Percentiles rank a stretch among this genome's conserved stretches.
Evolutionary conservation across 1,140 invertebrate species (phyloP).

Genomic region (Bombus superbus): DNA sequence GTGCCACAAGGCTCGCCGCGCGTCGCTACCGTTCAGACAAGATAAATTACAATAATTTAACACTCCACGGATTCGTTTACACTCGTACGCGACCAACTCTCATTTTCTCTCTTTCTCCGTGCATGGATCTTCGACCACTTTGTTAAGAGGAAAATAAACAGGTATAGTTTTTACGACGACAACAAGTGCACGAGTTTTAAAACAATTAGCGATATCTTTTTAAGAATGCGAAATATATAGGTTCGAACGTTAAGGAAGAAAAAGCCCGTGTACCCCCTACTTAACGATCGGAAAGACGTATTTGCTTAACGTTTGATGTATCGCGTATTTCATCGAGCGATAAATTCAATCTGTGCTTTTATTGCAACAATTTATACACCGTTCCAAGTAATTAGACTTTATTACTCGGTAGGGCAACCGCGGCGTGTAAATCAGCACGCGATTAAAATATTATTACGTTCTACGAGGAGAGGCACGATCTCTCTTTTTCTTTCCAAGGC

Average conservation of each 20-base stretch:
- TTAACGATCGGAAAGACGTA: not conserved
- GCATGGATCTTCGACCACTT: not conserved
- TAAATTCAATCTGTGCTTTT: conserved; percentile 15
- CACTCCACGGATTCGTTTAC: conserved; percentile 43
- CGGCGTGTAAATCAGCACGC: conserved; percentile 18
- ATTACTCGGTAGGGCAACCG: not conserved
- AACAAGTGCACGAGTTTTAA: not conserved
- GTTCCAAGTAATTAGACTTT: conserved; percentile 28
- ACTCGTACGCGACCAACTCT: conserved; percentile 7
- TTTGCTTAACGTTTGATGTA: conserved; percentile 4
- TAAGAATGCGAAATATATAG: not conserved
- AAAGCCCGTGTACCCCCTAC: not conserved
- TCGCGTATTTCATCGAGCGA: not conserved
- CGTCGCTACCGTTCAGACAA: conserved; percentile 38
- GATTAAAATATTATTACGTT: conserved; percentile 29
- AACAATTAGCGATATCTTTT: not conserved
- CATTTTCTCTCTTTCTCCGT: not conserved
- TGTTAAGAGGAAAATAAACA: not conserved
- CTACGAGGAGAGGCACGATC: not conserved
- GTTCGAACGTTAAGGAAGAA: not conserved
- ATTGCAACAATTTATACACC: conserved; percentile 26
- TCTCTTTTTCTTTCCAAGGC: not conserved
- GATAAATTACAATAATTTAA: conserved; percentile 55
- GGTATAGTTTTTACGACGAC: not conserved
- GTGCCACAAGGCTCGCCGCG: conserved; percentile 5